Evolutionary conservation across 2,888 invertebrate species (phyloP).

Genomic region (Drosophila setosimentum): DNA sequence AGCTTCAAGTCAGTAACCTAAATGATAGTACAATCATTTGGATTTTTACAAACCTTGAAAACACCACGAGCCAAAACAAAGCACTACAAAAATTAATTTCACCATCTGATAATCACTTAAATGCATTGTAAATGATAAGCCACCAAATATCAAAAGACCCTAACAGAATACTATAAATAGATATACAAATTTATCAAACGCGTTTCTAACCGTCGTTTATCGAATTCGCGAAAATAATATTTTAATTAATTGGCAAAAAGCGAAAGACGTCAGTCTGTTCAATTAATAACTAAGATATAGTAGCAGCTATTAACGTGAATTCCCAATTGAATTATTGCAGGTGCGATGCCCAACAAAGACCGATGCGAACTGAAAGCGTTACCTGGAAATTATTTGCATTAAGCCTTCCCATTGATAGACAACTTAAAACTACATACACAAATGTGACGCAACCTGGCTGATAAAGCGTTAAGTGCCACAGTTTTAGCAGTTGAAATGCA

Average conservation of each 20-base stretch:
- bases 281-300: conserved; percentile 28
- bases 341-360: conserved; percentile 72
- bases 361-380: conserved; percentile 69
- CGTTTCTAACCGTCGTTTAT: conserved; percentile 12
- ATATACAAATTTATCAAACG: conserved; percentile 13
- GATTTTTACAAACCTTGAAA: conserved; percentile 66
- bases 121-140: conserved; percentile 46
- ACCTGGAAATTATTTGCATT: conserved; percentile 55
- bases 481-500: conserved; percentile 3
- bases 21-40: conserved; percentile 7
- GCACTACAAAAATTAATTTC: conserved; percentile 42
- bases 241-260: conserved; percentile 59
- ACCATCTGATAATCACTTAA: conserved; percentile 39
- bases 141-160: conserved; percentile 5
- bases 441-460: conserved; percentile 38
- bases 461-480: conserved; percentile 22
- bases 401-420: conserved; percentile 44
- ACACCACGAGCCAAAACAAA: conserved; percentile 29
- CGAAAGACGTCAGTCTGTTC: conserved; percentile 42
- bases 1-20: conserved; percentile 23
- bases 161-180: conserved; percentile 3
- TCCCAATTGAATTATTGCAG: conserved; percentile 46
- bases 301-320: conserved; percentile 25
- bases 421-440: conserved; percentile 33
- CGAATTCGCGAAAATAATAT: conserved; percentile 46